Evolutionary conservation across 2,888 invertebrate species (phyloP).

Genomic region (Dryomyza anilis): DNA sequence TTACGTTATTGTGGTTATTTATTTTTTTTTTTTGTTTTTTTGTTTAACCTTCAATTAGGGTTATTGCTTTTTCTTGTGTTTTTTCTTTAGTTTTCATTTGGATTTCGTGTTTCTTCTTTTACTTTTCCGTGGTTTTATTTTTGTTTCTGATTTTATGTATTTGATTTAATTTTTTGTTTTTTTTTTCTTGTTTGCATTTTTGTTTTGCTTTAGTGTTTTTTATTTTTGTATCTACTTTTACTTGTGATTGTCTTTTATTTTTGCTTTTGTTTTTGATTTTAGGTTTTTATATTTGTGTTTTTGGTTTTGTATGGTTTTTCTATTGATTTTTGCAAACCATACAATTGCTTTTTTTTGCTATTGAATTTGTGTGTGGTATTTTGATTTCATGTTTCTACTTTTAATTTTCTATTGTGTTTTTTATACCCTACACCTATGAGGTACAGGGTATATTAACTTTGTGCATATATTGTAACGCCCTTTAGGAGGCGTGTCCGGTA

Average conservation of each 20-base stretch:
- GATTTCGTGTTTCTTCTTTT: background rate
- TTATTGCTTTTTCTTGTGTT: background rate
- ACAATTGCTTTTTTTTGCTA: too few relatives aligned
- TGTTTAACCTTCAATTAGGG: background rate
- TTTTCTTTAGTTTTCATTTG: background rate
- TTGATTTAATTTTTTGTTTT: conserved; percentile 20
- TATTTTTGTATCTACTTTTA: background rate
- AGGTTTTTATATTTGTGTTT: background rate
- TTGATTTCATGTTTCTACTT: too few relatives aligned
- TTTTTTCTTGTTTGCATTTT: conserved; percentile 17
- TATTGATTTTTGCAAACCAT: too few relatives aligned
- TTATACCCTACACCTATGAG: too few relatives aligned
- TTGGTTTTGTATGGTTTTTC: background rate
- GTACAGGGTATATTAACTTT: too few relatives aligned
- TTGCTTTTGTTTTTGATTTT: background rate
- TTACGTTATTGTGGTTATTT: too few relatives aligned
- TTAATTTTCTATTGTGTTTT: too few relatives aligned
- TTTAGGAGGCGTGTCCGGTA: too few relatives aligned
- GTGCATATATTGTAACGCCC: too few relatives aligned
- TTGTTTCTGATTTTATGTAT: conserved; percentile 28
- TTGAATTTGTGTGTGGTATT: too few relatives aligned
- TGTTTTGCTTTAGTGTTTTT: background rate
- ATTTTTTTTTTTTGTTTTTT: background rate
- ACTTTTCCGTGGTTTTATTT: conserved; percentile 29
- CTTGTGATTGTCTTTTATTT: background rate